Conservation (phyloP, 2,797 vertebrate species). For the Tympanoctomys barrerae region DNA sequence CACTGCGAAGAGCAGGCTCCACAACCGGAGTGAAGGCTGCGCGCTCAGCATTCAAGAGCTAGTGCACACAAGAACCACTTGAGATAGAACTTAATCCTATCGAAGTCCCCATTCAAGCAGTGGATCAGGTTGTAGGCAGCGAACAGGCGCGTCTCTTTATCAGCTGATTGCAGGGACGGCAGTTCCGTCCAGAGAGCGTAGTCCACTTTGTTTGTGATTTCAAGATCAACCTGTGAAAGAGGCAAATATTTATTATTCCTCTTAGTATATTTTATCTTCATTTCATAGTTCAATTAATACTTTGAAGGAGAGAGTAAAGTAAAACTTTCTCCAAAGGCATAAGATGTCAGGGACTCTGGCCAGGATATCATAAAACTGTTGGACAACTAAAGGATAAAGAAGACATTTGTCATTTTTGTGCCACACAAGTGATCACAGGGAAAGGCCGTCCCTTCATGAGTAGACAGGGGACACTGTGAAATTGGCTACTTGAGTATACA, state of each 20-base stretch:
- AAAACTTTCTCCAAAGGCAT: neutral
- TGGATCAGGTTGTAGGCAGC: neutral
- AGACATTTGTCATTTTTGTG: neutral
- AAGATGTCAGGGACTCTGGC: neutral
- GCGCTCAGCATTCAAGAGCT: constrained; percentile 75
- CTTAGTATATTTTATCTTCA: neutral
- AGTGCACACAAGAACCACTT: neutral
- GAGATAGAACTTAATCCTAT: neutral
- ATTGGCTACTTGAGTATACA: neutral
- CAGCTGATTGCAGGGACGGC: neutral
- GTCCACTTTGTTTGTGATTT: neutral
- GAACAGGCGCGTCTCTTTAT: neutral
- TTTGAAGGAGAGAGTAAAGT: neutral
- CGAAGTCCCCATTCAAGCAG: neutral
- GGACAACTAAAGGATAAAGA: neutral
- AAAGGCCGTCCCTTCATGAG: neutral
- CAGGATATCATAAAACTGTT: neutral
- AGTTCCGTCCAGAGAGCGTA: neutral
- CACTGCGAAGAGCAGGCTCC: neutral
- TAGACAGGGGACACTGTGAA: neutral
- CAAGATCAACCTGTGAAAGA: neutral
- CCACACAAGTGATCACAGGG: neutral
- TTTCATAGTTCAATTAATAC: neutral
- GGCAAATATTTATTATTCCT: neutral
- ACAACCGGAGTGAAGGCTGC: neutral